Evolutionary conservation across 2,113 vertebrate genomes (phyloP), one percentile per base, ranked within the genome.

Genomic region (Oryzias melastigma): DNA sequence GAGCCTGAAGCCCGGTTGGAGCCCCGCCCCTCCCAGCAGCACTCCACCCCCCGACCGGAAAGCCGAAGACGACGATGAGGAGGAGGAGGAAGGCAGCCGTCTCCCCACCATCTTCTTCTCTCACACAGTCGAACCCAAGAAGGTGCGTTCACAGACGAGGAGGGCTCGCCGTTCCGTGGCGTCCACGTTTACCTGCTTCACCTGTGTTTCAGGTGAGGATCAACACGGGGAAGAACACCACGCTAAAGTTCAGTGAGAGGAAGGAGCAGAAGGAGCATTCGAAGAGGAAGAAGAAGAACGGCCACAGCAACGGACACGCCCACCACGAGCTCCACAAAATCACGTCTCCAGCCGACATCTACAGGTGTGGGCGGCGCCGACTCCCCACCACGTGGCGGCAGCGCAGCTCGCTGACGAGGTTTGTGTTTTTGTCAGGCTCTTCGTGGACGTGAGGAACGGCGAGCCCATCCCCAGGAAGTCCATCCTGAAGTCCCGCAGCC

Each of bases 191-290:
- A 35, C 8, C 35, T 10, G 10, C 29, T 42, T 59, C 0, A 25
- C 17, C 46, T 57, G 46, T 35, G 24, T 44, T 60, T 73, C 85
- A 99, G 97, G 96, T 98, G 68, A 94, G 97, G 85, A 99, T 99
- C 90, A 98, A 98, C 89, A 99, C 95, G 22, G 95, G 95, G 29
- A 97, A 95, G 89, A 99, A 99, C 88, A 98, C 96, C 57, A 99
- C 87, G 5, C 84, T 99, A 65, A 98, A 98, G 91, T 98, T 95
- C 85, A 98, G 96, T 16, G 95, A 99, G 68, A 94, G 92, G 82
- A 98, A 96, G 68, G 91, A 91, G 52, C 87, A 90, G 71, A 92
- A 92, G 78, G 96, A 96, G 57, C 94, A 95, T 75, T 94, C 95
- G 40, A 98, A 95, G 78, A 92, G 92, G 65, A 98, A 98, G 80